phyloP scores from a whole-genome alignment of 2,113 vertebrate genomes.

The Varanus salvator region DNA sequence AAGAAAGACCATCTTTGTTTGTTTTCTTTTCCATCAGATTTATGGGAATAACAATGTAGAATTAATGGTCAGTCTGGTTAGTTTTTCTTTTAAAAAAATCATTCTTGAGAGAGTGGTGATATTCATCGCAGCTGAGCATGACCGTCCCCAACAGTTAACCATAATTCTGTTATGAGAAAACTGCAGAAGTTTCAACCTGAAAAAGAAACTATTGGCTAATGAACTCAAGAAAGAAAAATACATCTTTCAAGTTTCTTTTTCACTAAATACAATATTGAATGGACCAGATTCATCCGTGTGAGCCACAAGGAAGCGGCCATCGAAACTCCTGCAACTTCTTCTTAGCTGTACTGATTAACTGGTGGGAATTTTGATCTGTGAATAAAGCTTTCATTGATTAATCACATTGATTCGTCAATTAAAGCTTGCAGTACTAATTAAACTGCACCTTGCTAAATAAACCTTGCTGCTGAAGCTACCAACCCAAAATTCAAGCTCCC shows the following conservation, averaged over 20 bases:
- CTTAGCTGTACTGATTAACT: background rate
- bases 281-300: background rate
- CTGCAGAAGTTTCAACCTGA: background rate
- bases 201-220: background rate
- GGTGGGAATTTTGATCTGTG: slow-evolving; percentile 14
- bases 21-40: background rate
- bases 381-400: slow-evolving; percentile 25
- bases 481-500: slow-evolving; percentile 53
- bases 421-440: slow-evolving; percentile 25
- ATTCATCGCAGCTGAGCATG: background rate
- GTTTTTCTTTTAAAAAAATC: background rate
- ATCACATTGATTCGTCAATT: slow-evolving; percentile 21
- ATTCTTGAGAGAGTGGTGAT: background rate
- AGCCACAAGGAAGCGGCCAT: background rate
- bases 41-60: background rate
- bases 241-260: background rate
- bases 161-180: background rate
- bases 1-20: background rate
- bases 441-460: slow-evolving; percentile 32
- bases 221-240: background rate
- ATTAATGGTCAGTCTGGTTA: background rate
- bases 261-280: background rate
- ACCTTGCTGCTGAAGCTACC: slow-evolving; percentile 48
- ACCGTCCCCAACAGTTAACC: background rate
- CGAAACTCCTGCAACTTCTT: background rate